phyloP scores from a whole-genome alignment of 64 coral and sea anemone genomes.

The Montipora efflorescens region DNA sequence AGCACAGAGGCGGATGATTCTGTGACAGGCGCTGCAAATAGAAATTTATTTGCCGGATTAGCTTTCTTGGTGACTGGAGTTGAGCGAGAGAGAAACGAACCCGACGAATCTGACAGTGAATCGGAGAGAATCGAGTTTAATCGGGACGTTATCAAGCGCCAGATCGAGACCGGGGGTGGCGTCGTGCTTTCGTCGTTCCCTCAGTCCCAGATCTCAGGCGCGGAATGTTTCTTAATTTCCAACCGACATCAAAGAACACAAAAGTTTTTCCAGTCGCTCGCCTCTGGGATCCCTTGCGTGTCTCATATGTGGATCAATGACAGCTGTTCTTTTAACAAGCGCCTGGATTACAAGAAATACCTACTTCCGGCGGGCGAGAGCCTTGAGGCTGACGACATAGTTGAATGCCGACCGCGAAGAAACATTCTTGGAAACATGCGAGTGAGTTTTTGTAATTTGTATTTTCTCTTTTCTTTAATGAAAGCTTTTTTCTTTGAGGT shows the following conservation, averaged over 20 bases:
- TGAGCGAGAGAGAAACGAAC: neutral
- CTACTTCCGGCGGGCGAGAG: conserved; percentile 76
- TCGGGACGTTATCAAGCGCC: conserved; percentile 56
- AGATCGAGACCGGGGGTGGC: conserved; percentile 89
- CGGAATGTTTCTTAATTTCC: conserved; percentile 88
- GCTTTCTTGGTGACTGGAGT: conserved; percentile 85
- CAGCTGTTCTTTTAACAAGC: conserved; percentile 47
- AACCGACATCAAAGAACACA: conserved; percentile 82
- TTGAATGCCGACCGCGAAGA: conserved; percentile 72
- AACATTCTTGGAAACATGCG: conserved; percentile 75
- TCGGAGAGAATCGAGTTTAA: conserved; percentile 73
- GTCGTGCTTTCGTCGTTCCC: conserved; percentile 75
- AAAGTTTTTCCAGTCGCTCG: conserved; percentile 94
- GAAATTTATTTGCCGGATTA: conserved; percentile 85
- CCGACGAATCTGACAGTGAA: conserved; percentile 77
- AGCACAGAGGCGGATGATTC: neutral
- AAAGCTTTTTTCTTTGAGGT: too few species aligned
- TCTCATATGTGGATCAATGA: conserved; percentile 90
- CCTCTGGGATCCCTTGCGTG: conserved; percentile 84
- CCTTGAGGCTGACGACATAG: conserved; percentile 60
- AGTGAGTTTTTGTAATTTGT: conserved; percentile 52
- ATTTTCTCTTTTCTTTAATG: too few species aligned
- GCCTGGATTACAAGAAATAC: conserved; percentile 72
- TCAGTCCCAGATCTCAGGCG: conserved; percentile 67
- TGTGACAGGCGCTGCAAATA: conserved; percentile 25